Evolutionary conservation across 2,888 invertebrate species (phyloP), one percentile per base, ranked within the genome.

Genomic region (Epinotia bilunana): DNA sequence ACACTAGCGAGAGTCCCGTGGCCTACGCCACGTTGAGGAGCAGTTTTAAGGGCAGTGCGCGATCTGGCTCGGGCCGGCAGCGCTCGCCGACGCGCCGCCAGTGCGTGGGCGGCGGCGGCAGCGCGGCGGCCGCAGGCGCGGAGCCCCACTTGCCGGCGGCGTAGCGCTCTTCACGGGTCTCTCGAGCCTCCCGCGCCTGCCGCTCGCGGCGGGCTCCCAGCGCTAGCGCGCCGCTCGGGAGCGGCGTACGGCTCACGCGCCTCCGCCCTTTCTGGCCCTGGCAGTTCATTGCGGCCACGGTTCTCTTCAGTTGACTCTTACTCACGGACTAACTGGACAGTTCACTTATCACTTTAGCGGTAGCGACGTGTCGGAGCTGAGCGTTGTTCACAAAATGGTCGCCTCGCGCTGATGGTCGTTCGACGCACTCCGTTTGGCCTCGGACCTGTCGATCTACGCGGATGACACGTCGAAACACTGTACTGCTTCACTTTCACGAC

Each of bases 91-190:
- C 73, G 82, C 90, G 90, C 81, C 89, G 96, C 97, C 97, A 98
- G 90, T 96, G 97, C 80, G 95, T 95, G 76, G 97, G 97, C 83
- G 97, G 97, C 87, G 96, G 96, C 76, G 97, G 97, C 85, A 97
- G 92, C 79, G 96, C 96, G 82, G 96, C 95, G 62, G 97, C 97
- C 75, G 97, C 95, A 69, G 97, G 97, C 73, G 97, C 96, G 81
- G 97, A 97, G 84, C 97, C 97, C 94, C 97, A 97, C 90, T 97
- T 97, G 87, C 97, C 96, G 86, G 96, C 97, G 79, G 97, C 97
- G 88, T 90, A 92, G 79, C 92, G 91, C 83, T 91, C 92, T 73
- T 87, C 87, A 60, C 91, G 83, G 39, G 62, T 46, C 33, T 55
- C 67, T 57, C 58, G 43, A 13, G 28, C 49, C 67, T 53, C 63